A percentile compares a stretch with the other conserved stretches of the same genome.
phyloP scores from a whole-genome alignment of 2,113 vertebrate species.

The Orthonyx spaldingii region DNA sequence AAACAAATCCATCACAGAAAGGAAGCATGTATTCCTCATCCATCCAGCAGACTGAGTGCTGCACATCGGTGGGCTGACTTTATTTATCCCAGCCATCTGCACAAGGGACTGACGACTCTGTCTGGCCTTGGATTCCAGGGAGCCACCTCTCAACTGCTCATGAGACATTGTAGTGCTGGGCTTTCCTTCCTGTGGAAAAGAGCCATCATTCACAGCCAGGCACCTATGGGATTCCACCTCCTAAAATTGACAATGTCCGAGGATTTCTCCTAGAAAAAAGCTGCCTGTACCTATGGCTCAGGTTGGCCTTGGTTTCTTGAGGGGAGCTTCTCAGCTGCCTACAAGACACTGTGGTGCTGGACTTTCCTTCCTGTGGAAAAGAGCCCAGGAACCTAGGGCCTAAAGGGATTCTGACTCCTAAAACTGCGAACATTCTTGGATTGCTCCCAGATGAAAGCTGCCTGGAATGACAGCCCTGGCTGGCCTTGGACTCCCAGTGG shows the following conservation, averaged over 20 bases:
- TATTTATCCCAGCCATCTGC: background rate
- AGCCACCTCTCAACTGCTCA: background rate
- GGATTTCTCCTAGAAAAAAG: background rate
- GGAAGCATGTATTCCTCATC: background rate
- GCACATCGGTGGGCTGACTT: background rate
- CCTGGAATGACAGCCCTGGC: background rate
- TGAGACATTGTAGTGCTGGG: background rate
- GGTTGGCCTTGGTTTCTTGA: background rate
- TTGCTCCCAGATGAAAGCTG: background rate
- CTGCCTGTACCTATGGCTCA: accelerated
- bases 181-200: background rate
- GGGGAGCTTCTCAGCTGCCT: background rate
- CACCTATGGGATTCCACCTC: accelerated
- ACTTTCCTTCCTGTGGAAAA: background rate
- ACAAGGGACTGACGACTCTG: background rate
- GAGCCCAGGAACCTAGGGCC: no score
- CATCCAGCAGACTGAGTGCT: background rate
- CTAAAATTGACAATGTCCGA: accelerated
- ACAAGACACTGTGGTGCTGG: background rate
- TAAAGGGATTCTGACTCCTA: background rate
- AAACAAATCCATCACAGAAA: background rate
- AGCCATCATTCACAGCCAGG: background rate
- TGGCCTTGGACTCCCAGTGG: background rate
- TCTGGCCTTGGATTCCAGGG: background rate
- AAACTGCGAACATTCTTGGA: accelerated